phyloP scores from a whole-genome alignment of 2,888 invertebrate species.

The Uropetala carovei region DNA sequence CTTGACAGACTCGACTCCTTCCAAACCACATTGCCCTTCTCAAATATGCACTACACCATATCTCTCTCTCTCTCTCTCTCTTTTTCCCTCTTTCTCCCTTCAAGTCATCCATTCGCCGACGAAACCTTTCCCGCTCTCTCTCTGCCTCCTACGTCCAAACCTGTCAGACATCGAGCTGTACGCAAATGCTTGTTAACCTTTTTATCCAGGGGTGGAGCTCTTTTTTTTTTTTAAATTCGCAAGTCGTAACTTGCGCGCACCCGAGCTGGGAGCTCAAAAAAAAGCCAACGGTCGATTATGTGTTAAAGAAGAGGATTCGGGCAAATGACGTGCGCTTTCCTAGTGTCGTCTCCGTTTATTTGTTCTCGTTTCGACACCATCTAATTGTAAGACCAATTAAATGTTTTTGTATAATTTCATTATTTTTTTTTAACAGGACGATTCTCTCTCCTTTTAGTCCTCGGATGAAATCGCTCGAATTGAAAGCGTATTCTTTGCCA shows the following conservation, averaged over 20 bases:
- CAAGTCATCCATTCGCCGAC: not conserved
- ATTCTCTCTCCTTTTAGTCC: not conserved
- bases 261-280: too few species aligned
- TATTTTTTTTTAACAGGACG: not conserved
- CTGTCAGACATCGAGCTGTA: not conserved
- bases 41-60: conserved; percentile 17
- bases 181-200: not conserved
- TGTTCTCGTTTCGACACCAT: not conserved
- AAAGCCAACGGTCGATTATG: not conserved
- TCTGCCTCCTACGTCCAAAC: not conserved
- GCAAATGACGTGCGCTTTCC: not conserved
- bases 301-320: not conserved
- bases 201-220: not conserved
- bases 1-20: conserved; percentile 19
- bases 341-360: not conserved
- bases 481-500: not conserved
- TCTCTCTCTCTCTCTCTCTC: conserved; percentile 9
- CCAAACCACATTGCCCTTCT: conserved; percentile 32
- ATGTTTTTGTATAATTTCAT: not conserved
- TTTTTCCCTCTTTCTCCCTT: not conserved
- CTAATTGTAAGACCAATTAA: not conserved
- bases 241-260: too few species aligned
- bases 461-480: not conserved
- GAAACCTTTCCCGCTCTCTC: not conserved
- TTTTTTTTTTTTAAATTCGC: not conserved